Base-by-base conservation (phyloP, 2,113 vertebrate genomes). In the Leiothrix lutea region DNA sequence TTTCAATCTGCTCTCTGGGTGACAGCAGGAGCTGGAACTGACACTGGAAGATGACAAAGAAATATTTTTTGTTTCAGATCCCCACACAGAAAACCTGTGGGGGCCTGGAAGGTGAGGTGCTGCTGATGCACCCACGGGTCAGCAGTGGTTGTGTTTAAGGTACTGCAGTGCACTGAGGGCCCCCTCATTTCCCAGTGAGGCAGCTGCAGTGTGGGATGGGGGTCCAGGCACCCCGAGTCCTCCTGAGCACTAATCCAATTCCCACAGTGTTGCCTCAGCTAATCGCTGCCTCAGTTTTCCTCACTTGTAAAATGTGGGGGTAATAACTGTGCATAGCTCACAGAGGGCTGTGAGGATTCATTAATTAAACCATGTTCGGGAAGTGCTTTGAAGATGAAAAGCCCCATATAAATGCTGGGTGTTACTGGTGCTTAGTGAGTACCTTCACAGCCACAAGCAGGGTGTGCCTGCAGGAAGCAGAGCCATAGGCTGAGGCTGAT, bases 341-440 rank as follows among this genome's bases (percentile, higher is more conserved):
- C 24, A 88, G 92, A 96, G 92, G 90, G 88, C 93, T 94, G 85
- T 87, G 96, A 96, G 94, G 96, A 96, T 96, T 96, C 92, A 90
- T 97, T 97, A 97, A 96, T 97, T 95, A 96, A 94, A 93, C 12
- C 36, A 92, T 57, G 92, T 92, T 97, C 86, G 95, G 93, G 95
- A 97, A 96, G 95, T 83, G 79, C 96, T 97, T 96, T 97, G 96
- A 97, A 97, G 95, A 97, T 97, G 93, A 97, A 97, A 97, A 96
- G 95, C 95, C 90, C 93, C 45, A 80, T 96, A 96, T 97, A 96
- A 97, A 92, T 93, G 94, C 95, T 96, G 96, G 95, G 94, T 97
- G 94, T 97, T 97, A 96, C 95, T 97, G 8, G 75, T 83, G 93
- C 96, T 96, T 96, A 96, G 96, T 95, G 96, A 97, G 95, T 96